A percentile compares a stretch with the other conserved stretches of the same genome.
These are phyloP conservation scores for Spinus pinus DNA, from an alignment of 2,797 vertebrate species.

Conservation along the genomic window DNA sequence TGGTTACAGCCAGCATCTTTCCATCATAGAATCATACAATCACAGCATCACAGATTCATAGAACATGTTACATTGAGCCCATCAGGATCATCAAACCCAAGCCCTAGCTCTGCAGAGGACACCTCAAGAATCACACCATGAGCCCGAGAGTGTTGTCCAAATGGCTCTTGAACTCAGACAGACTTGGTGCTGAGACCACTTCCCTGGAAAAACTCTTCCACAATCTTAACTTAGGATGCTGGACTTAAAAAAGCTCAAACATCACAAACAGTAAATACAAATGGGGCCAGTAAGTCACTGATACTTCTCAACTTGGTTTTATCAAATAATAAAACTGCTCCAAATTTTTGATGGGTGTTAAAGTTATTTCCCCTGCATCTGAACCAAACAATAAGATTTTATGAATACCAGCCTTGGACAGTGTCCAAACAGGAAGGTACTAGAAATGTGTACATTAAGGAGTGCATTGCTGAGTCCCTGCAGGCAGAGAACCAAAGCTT, in stretches of 20 bases:
- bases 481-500: slow-evolving; percentile 53
- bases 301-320: neutral
- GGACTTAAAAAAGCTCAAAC: neutral
- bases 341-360: neutral
- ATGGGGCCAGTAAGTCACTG: neutral
- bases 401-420: slow-evolving; percentile 5
- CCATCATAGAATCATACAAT: neutral
- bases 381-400: slow-evolving; percentile 12
- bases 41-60: neutral
- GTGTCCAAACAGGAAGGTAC: slow-evolving; percentile 45
- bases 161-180: neutral
- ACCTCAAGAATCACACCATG: neutral
- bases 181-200: neutral
- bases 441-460: slow-evolving; percentile 20
- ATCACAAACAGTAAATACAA: neutral
- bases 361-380: neutral
- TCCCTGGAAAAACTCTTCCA: neutral
- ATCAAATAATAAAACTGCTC: slow-evolving; percentile 9
- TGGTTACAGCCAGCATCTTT: neutral
- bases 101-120: rapidly evolving
- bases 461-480: slow-evolving; percentile 35
- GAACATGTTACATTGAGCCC: neutral
- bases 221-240: neutral
- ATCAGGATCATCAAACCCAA: neutral
- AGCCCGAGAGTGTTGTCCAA: neutral